Conservation (phyloP, 2,113 vertebrate genomes). For the Hepsetus odoe region DNA sequence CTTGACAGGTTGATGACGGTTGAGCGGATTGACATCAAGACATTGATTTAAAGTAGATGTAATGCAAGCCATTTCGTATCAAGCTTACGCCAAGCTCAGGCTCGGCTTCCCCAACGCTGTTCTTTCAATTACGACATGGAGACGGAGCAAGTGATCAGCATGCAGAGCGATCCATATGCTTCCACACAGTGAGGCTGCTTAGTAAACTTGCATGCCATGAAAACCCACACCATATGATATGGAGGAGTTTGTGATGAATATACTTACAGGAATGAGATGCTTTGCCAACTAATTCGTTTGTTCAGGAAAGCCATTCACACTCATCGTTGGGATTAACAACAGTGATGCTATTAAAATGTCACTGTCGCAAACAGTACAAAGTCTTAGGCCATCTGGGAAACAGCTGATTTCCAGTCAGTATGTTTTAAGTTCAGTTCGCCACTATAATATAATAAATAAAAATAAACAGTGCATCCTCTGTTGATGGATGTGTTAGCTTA, state of each 20-base stretch:
- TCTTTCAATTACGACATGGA: slow-evolving; percentile 34
- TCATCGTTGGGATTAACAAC: not conserved
- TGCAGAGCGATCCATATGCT: slow-evolving; percentile 5
- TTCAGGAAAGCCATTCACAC: not conserved
- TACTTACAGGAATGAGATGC: slow-evolving; percentile 15
- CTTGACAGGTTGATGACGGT: slow-evolving; percentile 41
- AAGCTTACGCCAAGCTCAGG: not conserved
- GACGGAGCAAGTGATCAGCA: not conserved
- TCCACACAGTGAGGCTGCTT: not conserved
- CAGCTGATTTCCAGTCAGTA: too few relatives aligned
- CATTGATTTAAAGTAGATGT: slow-evolving; percentile 38
- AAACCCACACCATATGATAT: slow-evolving; percentile 33
- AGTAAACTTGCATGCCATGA: not conserved
- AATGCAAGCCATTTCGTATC: slow-evolving; percentile 33
- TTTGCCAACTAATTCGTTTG: not conserved
- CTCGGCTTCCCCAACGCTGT: not conserved
- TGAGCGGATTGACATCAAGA: slow-evolving; percentile 28
- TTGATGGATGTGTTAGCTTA: too few relatives aligned
- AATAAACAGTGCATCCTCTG: too few relatives aligned
- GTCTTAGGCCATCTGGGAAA: not conserved
- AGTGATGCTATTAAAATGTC: not conserved
- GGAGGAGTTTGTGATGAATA: slow-evolving; percentile 35
- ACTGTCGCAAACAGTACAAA: not conserved
- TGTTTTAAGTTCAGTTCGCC: too few relatives aligned
- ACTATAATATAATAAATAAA: too few relatives aligned